Percentiles rank a stretch among this genome's conserved stretches.
These are phyloP conservation scores for Ceriagrion tenellum DNA, from an alignment of 2,888 invertebrate species.

Conservation along the genomic window DNA sequence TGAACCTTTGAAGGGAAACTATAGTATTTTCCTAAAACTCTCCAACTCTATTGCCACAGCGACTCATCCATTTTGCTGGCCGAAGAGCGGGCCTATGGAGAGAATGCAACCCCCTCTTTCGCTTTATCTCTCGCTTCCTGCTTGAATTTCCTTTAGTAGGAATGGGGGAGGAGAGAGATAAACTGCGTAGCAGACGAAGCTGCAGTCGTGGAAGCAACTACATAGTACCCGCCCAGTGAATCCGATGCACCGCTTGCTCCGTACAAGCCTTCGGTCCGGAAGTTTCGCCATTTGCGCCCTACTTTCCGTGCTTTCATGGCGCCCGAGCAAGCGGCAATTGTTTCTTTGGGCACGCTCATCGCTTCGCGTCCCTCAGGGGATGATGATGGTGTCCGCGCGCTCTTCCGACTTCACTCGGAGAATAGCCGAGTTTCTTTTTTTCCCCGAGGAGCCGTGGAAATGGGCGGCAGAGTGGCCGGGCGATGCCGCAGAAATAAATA, in stretches of 20 bases:
- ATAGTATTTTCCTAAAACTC: too few relatives aligned
- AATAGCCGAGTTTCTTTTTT: neutral
- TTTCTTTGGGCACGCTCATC: neutral
- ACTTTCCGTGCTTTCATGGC: neutral
- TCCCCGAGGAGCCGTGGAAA: neutral
- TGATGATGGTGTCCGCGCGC: neutral
- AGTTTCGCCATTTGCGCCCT: neutral
- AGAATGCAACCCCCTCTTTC: neutral
- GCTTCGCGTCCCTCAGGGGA: neutral
- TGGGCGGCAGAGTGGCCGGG: neutral
- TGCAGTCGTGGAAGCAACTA: neutral
- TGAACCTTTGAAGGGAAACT: too few relatives aligned
- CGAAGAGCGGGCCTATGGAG: too few relatives aligned
- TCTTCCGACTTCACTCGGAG: neutral
- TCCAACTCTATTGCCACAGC: too few relatives aligned
- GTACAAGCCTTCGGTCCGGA: neutral
- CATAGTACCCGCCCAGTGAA: neutral
- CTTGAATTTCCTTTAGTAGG: neutral
- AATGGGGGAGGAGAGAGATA: neutral
- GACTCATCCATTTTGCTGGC: neutral
- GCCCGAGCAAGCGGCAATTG: neutral
- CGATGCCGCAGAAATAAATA: neutral
- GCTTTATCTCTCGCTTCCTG: neutral
- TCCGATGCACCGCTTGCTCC: neutral
- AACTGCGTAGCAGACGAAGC: neutral